Evolutionary conservation across 2,113 vertebrate species (phyloP).

Genomic region (Oxyruncus cristatus): DNA sequence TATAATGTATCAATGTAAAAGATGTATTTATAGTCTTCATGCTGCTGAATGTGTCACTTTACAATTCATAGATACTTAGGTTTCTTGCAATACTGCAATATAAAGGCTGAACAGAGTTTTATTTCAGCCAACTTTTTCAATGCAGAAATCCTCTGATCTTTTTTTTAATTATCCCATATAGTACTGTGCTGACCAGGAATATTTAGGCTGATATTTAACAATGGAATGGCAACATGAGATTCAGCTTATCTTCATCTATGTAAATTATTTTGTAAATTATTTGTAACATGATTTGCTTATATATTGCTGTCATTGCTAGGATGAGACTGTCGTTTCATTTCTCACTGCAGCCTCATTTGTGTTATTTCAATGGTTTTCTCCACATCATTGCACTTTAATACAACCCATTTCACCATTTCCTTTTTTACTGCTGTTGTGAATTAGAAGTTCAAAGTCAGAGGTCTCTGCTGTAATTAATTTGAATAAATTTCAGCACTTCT

Average conservation of each 20-base stretch:
- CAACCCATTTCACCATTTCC: constrained; percentile 28
- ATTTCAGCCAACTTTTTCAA: constrained; percentile 2
- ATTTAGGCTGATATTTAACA: constrained; percentile 39
- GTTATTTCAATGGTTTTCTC: constrained; percentile 10
- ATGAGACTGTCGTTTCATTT: constrained; percentile 19
- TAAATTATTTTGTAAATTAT: constrained; percentile 68
- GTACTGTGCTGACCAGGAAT: neutral
- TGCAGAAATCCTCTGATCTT: neutral
- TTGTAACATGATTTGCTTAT: constrained; percentile 46
- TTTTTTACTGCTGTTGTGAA: constrained; percentile 71
- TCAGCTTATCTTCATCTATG: neutral
- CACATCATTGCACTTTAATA: constrained; percentile 74
- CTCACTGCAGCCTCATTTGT: neutral
- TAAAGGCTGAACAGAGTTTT: constrained; percentile 30
- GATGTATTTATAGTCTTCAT: constrained; percentile 68
- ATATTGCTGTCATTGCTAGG: neutral
- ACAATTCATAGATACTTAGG: constrained; percentile 38
- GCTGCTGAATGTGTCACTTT: constrained; percentile 70
- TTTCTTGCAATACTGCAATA: constrained; percentile 31
- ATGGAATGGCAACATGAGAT: constrained; percentile 14
- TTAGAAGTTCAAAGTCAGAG: constrained; percentile 46
- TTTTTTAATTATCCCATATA: neutral
- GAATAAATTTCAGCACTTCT: constrained; percentile 64
- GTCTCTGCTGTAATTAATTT: constrained; percentile 67
- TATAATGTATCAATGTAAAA: constrained; percentile 60